Percentiles rank a stretch among this genome's conserved stretches.
Evolutionary conservation across 2,888 invertebrate species (phyloP).

Genomic region (Cheilosia soror): DNA sequence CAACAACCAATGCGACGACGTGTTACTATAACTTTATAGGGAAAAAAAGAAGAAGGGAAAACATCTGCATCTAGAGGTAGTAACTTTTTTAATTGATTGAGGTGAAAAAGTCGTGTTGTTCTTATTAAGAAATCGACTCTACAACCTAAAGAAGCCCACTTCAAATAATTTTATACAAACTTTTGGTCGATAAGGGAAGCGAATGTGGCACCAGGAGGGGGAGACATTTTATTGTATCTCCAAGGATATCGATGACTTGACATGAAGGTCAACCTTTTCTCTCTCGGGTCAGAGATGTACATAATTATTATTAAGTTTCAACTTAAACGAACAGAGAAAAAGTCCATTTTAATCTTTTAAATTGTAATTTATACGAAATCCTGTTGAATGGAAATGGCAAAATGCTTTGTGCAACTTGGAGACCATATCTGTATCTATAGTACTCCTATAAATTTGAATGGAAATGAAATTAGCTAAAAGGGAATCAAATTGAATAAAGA

Average conservation of each 20-base stretch:
- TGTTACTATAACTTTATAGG: no score
- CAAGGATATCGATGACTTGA: constrained; percentile 15
- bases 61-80: constrained; percentile 12
- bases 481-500: constrained; percentile 7
- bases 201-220: background rate
- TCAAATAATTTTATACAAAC: constrained; percentile 12
- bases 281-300: no score
- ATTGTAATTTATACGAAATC: constrained; percentile 25
- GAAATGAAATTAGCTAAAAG: constrained; percentile 15
- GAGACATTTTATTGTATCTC: background rate
- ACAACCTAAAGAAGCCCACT: background rate
- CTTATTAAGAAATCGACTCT: background rate
- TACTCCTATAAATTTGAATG: constrained; percentile 6
- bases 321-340: background rate
- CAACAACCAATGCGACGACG: no score
- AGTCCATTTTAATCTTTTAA: constrained; percentile 17
- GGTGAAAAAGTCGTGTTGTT: background rate
- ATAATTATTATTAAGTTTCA: no score
- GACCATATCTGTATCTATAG: background rate
- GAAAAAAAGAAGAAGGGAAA: background rate
- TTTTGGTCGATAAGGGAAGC: background rate
- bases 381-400: constrained; percentile 4
- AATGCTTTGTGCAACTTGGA: constrained; percentile 7
- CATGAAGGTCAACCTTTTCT: background rate
- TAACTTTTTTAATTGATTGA: constrained; percentile 34